Conservation (phyloP, 2,113 vertebrate genomes). For the Oxygymnocypris stewartii region DNA sequence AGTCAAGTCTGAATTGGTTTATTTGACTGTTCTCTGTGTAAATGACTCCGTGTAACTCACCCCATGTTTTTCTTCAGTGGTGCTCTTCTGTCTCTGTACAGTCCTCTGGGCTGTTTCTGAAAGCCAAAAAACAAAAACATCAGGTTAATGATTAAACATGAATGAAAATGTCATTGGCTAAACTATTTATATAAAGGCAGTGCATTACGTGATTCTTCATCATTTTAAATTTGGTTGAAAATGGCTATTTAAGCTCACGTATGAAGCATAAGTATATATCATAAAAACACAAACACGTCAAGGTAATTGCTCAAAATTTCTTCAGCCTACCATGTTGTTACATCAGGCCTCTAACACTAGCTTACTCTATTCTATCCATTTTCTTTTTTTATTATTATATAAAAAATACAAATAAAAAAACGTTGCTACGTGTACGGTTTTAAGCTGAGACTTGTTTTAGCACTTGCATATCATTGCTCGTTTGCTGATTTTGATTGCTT, state of each 20-base stretch:
- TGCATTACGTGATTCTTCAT: not conserved
- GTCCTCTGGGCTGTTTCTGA: conserved; percentile 35
- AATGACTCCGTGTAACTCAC: conserved; percentile 40
- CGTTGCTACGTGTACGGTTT: too few species aligned
- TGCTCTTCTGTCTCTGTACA: conserved; percentile 52
- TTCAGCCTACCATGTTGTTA: not conserved
- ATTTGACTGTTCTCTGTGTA: not conserved
- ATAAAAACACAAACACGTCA: not conserved
- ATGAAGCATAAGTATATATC: not conserved
- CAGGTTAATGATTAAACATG: not conserved
- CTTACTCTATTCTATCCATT: too few species aligned
- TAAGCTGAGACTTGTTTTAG: too few species aligned
- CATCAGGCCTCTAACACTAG: too few species aligned
- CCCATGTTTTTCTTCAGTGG: conserved; percentile 35
- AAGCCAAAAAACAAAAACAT: conserved; percentile 12
- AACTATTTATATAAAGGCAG: not conserved
- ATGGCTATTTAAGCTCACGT: too few species aligned
- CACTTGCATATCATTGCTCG: too few species aligned
- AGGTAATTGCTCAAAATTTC: not conserved
- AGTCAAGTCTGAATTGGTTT: not conserved
- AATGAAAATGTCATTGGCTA: not conserved
- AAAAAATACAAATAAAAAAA: too few species aligned
- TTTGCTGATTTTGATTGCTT: too few species aligned
- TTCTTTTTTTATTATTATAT: too few species aligned
- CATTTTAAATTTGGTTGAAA: too few species aligned